Base-by-base conservation (phyloP, 2,113 vertebrate genomes). In the Podiceps cristatus region DNA sequence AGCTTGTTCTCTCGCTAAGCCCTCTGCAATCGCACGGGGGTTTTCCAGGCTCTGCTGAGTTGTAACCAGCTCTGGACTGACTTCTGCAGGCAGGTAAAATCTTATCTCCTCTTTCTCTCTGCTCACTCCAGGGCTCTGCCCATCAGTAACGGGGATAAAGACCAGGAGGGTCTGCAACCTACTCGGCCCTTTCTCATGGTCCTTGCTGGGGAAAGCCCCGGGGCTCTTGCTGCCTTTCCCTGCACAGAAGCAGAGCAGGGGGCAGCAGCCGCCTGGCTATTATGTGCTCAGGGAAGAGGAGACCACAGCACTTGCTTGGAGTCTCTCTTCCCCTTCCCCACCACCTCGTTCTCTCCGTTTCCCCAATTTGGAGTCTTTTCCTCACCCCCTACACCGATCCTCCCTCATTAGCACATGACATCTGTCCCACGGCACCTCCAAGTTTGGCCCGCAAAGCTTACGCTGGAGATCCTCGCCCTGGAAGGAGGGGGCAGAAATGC, bases 351-450 rank as follows among this genome's bases (percentile, higher is more conserved):
- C 60, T 42, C 27, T 45, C 11, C 0, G 1, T 59, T 87, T 76
- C 45, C 27, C 58, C 74, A 45, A 9, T 45, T n/a, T 20, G 14
- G 49, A 86, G 64, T 13, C 16, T 82, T 85, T 92, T 58, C 28
- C 66, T 67, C 62, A 89, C 62, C 69, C 71, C 55, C 67, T 67
- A 50, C 72, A 72, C 53, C 0, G 1, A 96, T 68, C 94, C 86
- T 89, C 91, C 71, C 89, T 86, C 89, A 78, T 85, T 87, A 95
- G 69, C 49, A 66, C 53, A 28, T 60, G 93, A 82, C 12, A 10
- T 81, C 73, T 0, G 0, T 94, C 91, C 91, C 58, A 73, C 1
- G 0, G 84, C 93, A 89, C 94, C 93, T 96, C 93, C 84, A 73
- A 68, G 31, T 52, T 82, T 92, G 91, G 93, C 91, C 6, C 2